Evolutionary conservation across 2,113 vertebrate species (phyloP).

Genomic region (Typhlomys cinereus): DNA sequence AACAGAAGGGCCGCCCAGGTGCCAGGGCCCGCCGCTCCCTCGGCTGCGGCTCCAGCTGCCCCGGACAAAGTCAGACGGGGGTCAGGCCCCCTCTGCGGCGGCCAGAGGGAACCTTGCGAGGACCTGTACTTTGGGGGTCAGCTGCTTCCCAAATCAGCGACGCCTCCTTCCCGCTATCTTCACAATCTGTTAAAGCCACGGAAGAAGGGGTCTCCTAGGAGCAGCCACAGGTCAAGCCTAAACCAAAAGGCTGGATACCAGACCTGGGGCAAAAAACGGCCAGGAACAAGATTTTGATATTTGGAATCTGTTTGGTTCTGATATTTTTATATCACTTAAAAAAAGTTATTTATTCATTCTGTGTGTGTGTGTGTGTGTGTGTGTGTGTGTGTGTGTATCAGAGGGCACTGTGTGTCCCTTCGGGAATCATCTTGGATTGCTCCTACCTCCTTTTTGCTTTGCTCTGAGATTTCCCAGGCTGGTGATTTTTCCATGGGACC

Average conservation of each 20-base stretch:
- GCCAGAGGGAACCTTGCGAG: background rate
- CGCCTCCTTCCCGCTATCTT: background rate
- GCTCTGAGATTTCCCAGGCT: no score
- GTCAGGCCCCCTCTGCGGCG: background rate
- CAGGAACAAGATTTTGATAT: slow-evolving; percentile 42
- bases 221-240: background rate
- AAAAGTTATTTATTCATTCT: no score
- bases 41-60: background rate
- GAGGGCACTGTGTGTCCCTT: no score
- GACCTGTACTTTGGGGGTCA: background rate
- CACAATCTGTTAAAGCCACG: background rate
- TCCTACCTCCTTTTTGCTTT: no score
- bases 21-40: background rate
- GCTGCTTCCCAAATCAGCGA: slow-evolving; percentile 10
- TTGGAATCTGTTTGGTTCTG: background rate
- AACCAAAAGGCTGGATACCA: background rate
- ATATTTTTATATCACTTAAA: no score
- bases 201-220: background rate
- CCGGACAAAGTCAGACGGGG: background rate
- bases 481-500: no score
- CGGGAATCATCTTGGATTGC: no score
- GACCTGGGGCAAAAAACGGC: background rate
- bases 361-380: no score
- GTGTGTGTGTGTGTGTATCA: no score
- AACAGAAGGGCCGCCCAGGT: background rate